A percentile compares a stretch with the other conserved stretches of the same genome.
These are phyloP conservation scores for Mantis religiosa DNA, from an alignment of 2,888 invertebrate genomes.

Conservation along the genomic window DNA sequence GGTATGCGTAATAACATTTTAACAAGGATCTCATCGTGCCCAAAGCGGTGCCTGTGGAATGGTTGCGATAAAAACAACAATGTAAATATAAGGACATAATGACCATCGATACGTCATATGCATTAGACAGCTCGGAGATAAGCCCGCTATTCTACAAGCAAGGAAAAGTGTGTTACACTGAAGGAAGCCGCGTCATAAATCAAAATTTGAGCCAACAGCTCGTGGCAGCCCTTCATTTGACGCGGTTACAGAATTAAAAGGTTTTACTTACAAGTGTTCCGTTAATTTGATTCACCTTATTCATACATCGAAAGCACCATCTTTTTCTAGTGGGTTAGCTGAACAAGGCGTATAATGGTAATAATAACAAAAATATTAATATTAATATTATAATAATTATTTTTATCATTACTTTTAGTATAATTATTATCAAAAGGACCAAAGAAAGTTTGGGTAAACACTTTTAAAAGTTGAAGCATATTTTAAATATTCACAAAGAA, in stretches of 20 bases:
- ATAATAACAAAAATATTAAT: too few species aligned
- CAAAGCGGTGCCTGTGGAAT: background rate
- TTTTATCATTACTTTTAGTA: too few species aligned
- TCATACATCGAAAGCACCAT: background rate
- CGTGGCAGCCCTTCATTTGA: background rate
- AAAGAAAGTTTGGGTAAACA: too few species aligned
- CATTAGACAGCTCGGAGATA: slow-evolving; percentile 9
- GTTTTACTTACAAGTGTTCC: background rate
- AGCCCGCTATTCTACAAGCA: background rate
- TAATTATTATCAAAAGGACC: too few species aligned
- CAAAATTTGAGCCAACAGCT: slow-evolving; percentile 1
- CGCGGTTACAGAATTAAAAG: background rate
- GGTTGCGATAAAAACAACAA: slow-evolving; percentile 4
- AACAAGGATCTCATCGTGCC: background rate
- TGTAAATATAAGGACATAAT: slow-evolving; percentile 14
- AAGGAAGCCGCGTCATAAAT: background rate
- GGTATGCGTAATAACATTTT: background rate
- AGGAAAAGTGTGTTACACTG: background rate
- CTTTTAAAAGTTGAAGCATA: too few species aligned
- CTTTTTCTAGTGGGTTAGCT: background rate
- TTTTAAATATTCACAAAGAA: too few species aligned
- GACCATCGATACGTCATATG: slow-evolving; percentile 13
- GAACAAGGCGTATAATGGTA: background rate
- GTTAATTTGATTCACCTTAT: background rate
- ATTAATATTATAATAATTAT: too few species aligned